Conservation (phyloP, 2,113 vertebrate species). For the Lagopus muta region DNA sequence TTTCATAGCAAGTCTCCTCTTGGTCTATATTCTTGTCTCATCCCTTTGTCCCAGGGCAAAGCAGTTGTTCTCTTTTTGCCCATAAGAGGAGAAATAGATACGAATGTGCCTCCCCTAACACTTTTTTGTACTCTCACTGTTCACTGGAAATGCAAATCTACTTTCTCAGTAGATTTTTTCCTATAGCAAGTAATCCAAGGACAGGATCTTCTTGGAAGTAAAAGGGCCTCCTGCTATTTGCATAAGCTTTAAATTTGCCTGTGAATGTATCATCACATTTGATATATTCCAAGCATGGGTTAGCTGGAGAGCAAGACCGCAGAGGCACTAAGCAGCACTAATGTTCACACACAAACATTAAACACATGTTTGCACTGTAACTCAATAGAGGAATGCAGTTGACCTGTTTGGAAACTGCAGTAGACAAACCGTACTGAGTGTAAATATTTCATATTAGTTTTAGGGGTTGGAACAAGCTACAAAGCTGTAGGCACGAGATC, state of each 20-base stretch:
- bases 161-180: background rate
- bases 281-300: background rate
- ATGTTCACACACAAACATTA: background rate
- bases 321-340: background rate
- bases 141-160: background rate
- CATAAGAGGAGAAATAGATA: background rate
- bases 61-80: background rate
- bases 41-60: accelerated
- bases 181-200: background rate
- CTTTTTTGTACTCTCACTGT: background rate
- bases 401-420: background rate
- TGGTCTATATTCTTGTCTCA: background rate
- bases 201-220: background rate
- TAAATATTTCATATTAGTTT: slow-evolving; percentile 7
- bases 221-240: background rate
- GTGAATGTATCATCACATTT: background rate
- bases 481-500: background rate
- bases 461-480: background rate
- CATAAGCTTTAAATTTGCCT: background rate
- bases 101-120: background rate
- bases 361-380: background rate
- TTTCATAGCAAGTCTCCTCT: background rate
- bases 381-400: background rate
- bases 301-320: background rate
- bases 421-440: background rate